phyloP scores from a whole-genome alignment of 1,140 invertebrate species.

The Tribolium madens region DNA sequence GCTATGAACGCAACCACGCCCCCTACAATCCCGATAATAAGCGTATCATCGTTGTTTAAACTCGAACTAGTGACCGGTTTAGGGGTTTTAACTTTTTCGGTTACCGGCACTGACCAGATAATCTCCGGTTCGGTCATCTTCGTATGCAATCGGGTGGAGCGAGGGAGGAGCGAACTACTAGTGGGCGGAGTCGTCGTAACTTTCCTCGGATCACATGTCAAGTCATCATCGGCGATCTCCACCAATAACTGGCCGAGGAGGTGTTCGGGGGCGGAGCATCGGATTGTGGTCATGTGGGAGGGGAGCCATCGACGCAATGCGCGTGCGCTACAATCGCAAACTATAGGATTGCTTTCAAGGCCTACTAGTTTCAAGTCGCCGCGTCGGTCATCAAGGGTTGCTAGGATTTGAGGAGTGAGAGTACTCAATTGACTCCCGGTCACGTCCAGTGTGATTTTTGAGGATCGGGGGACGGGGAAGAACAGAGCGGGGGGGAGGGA shows the following conservation, averaged over 20 bases:
- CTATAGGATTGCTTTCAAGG: constrained; percentile 81
- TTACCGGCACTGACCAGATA: constrained; percentile 85
- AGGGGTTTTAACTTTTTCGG: constrained; percentile 68
- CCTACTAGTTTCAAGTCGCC: constrained; percentile 80
- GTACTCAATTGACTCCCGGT: constrained; percentile 82
- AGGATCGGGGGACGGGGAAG: constrained; percentile 90
- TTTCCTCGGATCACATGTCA: constrained; percentile 79
- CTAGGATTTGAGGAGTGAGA: constrained; percentile 80
- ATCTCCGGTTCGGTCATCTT: constrained; percentile 83
- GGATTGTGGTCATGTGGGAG: constrained; percentile 71
- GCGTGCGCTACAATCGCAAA: constrained; percentile 86
- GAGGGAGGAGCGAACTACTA: constrained; percentile 63
- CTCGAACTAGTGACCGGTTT: constrained; percentile 71
- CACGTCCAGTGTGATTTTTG: constrained; percentile 81
- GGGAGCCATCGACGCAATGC: constrained; percentile 83
- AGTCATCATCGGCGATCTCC: constrained; percentile 82
- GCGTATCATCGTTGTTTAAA: constrained; percentile 86
- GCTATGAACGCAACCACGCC: constrained; percentile 92
- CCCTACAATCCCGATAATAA: constrained; percentile 92
- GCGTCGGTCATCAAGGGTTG: constrained; percentile 82
- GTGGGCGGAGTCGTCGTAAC: constrained; percentile 69
- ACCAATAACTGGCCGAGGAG: constrained; percentile 76
- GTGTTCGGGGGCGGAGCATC: constrained; percentile 76
- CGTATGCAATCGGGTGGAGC: constrained; percentile 67
- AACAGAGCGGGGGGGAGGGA: constrained; percentile 83